Base-by-base conservation (phyloP, 1,140 invertebrate species). In the Cotesia glomerata region DNA sequence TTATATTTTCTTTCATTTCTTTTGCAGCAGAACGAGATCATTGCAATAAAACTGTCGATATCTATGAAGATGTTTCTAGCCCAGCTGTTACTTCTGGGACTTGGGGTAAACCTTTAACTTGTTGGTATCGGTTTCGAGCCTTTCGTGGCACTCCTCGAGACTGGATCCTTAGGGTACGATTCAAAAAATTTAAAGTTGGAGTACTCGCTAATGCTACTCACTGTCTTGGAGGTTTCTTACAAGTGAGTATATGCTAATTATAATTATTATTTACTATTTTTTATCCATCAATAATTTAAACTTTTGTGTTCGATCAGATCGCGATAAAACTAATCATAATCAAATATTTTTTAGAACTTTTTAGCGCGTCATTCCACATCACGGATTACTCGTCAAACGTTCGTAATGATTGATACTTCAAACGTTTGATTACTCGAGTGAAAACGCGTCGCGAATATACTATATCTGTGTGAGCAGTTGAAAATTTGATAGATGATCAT, bases 101-200 rank as follows among this genome's bases (percentile, higher is more conserved):
- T 80, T 90, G 92, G 79, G 94, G 94, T 5, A 90, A 92, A 74
- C 94, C 95, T 1, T 89, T 97, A 82, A 95, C 93, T 39, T 97
- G 95, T 85, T 95, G 91, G 89, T 97, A 97, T 86, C 91, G 94
- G 77, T 96, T 97, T 87, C 89, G 94, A 39, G 93, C 93, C 0
- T 93, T 95, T 76, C 90, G 94, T 64, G 93, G 94, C 1, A 92
- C 92, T 13, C 92, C 94, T 0, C 91, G 94, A 61, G 95, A 97
- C 83, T 96, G 94, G 93, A 95, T 96, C 52, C 89, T 97, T 9
- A 90, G 95, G 69, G 93, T 97, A 71, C 90, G 95, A 69, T 96
- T 97, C 87, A 95, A 95, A 88, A 95, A 95, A 83, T 96, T 96
- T 87, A 96, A 97, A 90, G 94, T 96, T 51, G 95, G 95, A 2